phyloP scores from a whole-genome alignment of 2,113 vertebrate species.

The Polyodon spathula region DNA sequence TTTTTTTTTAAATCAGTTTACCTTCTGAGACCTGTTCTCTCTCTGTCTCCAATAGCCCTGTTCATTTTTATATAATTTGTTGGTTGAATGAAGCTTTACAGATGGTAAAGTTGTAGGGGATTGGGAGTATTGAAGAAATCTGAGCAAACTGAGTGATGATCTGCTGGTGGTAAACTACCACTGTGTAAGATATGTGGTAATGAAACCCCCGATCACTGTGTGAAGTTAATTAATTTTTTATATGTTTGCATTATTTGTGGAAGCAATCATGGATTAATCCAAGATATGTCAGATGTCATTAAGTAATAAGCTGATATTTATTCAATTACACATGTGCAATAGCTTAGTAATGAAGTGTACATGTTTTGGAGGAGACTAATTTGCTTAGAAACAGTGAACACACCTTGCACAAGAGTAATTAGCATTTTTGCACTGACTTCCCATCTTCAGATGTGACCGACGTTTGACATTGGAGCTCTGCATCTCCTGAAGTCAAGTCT shows the following conservation, averaged over 20 bases:
- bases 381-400: no score
- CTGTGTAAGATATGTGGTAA: conserved; percentile 10
- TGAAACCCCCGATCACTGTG: conserved; percentile 11
- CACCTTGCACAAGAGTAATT: no score
- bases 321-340: no score
- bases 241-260: conserved; percentile 6
- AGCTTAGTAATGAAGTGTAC: no score
- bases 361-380: no score
- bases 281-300: neutral
- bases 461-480: no score
- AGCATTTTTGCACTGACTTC: no score
- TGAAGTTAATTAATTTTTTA: conserved; percentile 28
- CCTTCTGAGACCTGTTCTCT: neutral
- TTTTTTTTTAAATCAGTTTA: neutral
- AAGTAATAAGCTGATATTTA: neutral
- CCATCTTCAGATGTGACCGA: no score
- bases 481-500: no score
- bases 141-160: conserved; percentile 9
- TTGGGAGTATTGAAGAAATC: conserved; percentile 13
- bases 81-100: conserved; percentile 14
- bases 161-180: conserved; percentile 9
- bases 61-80: neutral
- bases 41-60: neutral
- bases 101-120: conserved; percentile 18
- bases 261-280: conserved; percentile 1